phyloP scores from a whole-genome alignment of 2,888 invertebrate genomes.

The Pseudococcus viburni region DNA sequence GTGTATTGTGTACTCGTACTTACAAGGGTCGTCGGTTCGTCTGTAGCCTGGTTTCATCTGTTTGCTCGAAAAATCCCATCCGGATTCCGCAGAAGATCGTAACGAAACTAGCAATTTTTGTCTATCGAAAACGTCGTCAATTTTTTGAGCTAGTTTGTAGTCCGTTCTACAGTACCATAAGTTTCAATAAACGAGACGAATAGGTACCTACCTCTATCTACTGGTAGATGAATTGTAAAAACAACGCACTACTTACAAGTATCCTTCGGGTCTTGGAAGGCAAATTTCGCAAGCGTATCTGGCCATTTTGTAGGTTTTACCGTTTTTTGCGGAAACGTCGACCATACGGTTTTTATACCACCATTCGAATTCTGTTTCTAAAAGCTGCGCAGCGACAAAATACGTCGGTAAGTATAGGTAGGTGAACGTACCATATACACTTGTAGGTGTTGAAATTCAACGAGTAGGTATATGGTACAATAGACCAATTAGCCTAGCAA shows the following conservation, averaged over 20 bases:
- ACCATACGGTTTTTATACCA: slow-evolving; percentile 77
- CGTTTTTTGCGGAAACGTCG: slow-evolving; percentile 71
- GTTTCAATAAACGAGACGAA: too few relatives aligned
- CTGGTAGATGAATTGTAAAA: too few relatives aligned
- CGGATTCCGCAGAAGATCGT: slow-evolving; percentile 86
- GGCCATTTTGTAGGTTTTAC: slow-evolving; percentile 74
- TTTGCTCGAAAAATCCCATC: slow-evolving; percentile 89
- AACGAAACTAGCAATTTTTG: slow-evolving; percentile 80
- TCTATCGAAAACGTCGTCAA: slow-evolving; percentile 73
- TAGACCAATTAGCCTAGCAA: too few relatives aligned
- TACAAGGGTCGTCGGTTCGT: background rate
- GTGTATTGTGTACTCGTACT: background rate
- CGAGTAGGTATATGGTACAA: too few relatives aligned
- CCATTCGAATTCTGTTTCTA: slow-evolving; percentile 79
- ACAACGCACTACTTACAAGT: slow-evolving; percentile 70
- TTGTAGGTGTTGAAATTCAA: too few relatives aligned
- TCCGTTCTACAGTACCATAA: slow-evolving; percentile 74
- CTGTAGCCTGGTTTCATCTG: slow-evolving; percentile 74
- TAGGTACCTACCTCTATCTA: too few relatives aligned
- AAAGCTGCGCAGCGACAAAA: slow-evolving; percentile 67
- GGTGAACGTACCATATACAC: too few relatives aligned
- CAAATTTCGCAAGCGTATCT: slow-evolving; percentile 76
- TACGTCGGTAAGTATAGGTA: too few relatives aligned
- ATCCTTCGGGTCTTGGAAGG: slow-evolving; percentile 83
- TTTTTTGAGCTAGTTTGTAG: slow-evolving; percentile 72